phyloP scores from a whole-genome alignment of 2,797 vertebrate species.

The Todus mexicanus region DNA sequence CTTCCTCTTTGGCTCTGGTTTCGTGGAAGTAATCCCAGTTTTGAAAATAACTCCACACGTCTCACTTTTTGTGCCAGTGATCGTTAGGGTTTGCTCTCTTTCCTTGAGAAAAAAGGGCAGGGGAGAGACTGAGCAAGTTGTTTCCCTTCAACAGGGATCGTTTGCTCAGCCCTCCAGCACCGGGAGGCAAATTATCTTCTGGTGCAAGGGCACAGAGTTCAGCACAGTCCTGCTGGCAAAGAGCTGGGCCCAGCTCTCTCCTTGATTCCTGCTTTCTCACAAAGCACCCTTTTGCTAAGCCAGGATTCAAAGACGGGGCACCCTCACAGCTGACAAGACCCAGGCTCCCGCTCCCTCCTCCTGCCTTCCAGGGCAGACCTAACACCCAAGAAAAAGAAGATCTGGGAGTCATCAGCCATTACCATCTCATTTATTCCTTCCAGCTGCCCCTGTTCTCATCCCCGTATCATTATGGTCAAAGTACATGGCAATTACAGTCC shows the following conservation, averaged over 20 bases:
- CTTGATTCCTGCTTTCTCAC: neutral
- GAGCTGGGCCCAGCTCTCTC: neutral
- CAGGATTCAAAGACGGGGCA: neutral
- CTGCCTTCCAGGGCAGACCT: neutral
- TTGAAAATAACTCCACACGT: neutral
- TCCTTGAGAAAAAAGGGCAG: neutral
- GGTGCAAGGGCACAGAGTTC: neutral
- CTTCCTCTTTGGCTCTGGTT: neutral
- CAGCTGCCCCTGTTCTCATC: neutral
- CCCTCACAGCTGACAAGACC: neutral
- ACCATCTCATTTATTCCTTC: neutral
- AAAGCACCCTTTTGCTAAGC: neutral
- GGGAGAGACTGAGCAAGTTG: neutral
- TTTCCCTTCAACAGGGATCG: neutral
- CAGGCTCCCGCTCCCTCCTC: neutral
- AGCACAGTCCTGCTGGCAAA: neutral
- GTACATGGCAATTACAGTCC: neutral
- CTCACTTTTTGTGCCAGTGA: neutral
- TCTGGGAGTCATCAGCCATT: neutral
- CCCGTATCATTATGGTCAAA: neutral
- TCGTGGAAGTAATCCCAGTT: neutral
- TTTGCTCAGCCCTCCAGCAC: neutral
- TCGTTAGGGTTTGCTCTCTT: neutral
- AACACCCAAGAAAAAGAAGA: neutral
- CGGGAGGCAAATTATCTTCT: neutral